A percentile compares a stretch with the other conserved stretches of the same genome.
Evolutionary conservation across 37 sponge, comb jelly and placozoan species (phyloP).

Genomic region (Agelas oroides): DNA sequence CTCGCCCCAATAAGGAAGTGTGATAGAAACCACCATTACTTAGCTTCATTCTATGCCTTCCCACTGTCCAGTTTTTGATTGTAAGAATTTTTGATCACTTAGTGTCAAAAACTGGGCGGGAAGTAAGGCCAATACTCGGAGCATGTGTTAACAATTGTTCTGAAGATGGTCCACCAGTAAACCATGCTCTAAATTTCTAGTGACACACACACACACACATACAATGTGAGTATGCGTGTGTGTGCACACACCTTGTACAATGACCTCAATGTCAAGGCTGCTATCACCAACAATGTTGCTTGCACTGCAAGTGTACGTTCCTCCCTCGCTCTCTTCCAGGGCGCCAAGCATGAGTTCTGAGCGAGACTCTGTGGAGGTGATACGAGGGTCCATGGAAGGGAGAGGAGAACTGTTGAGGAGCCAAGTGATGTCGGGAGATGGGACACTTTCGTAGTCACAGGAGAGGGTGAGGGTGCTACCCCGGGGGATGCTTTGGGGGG

Average conservation of each 20-base stretch:
- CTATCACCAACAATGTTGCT: constrained; percentile 15
- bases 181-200: too few relatives aligned
- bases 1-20: too few relatives aligned
- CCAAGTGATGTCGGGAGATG: constrained; percentile 39
- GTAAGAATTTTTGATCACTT: too few relatives aligned
- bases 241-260: constrained; percentile 27
- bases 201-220: too few relatives aligned
- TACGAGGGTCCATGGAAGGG: neutral
- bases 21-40: too few relatives aligned
- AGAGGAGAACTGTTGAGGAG: neutral
- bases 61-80: too few relatives aligned
- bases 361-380: neutral
- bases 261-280: neutral
- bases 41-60: too few relatives aligned
- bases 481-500: too few relatives aligned
- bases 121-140: too few relatives aligned
- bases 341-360: neutral
- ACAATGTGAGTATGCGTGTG: neutral
- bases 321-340: neutral
- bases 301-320: constrained; percentile 22
- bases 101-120: too few relatives aligned
- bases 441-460: constrained; percentile 35
- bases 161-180: too few relatives aligned
- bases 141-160: too few relatives aligned
- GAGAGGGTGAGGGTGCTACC: neutral